Conservation (phyloP, 2,888 invertebrate genomes). For the Kuschelorhynchus macadamiae region DNA sequence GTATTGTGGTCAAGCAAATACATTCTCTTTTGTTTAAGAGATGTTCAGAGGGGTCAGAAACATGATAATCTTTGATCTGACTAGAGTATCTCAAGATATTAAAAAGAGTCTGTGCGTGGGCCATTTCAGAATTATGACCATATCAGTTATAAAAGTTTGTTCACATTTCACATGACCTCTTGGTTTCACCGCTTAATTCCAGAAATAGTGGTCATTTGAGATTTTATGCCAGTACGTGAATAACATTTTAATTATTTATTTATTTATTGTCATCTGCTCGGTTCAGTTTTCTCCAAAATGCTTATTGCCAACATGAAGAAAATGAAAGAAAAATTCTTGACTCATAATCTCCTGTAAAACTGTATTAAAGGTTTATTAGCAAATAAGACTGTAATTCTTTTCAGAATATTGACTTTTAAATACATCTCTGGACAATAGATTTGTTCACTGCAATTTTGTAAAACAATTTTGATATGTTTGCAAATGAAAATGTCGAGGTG, state of each 20-base stretch:
- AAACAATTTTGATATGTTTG: too few species aligned
- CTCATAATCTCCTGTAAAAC: too few species aligned
- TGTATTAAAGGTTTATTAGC: too few species aligned
- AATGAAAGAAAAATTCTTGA: too few species aligned
- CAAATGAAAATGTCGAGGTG: too few species aligned
- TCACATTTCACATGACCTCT: slow-evolving; percentile 45
- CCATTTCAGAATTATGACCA: slow-evolving; percentile 32
- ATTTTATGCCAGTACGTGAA: slow-evolving; percentile 41
- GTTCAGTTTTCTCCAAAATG: too few species aligned
- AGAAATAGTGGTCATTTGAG: slow-evolving; percentile 45
- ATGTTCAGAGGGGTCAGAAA: slow-evolving; percentile 49
- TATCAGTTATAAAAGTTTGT: slow-evolving; percentile 27
- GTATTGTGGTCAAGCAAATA: slow-evolving; percentile 37
- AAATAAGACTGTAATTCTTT: too few species aligned
- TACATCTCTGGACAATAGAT: too few species aligned
- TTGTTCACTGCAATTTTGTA: too few species aligned
- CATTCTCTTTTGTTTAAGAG: slow-evolving; percentile 22
- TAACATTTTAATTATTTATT: slow-evolving; percentile 25
- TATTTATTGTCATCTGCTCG: too few species aligned
- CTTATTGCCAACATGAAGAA: too few species aligned
- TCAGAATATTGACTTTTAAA: too few species aligned
- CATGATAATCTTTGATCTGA: slow-evolving; percentile 47
- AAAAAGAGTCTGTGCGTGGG: slow-evolving; percentile 43
- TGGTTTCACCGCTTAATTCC: slow-evolving; percentile 17
- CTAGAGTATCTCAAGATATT: slow-evolving; percentile 36